These are phyloP conservation scores for Amblyjoppa fuscipennis DNA, from an alignment of 2,888 invertebrate species.

Conservation along the genomic window DNA sequence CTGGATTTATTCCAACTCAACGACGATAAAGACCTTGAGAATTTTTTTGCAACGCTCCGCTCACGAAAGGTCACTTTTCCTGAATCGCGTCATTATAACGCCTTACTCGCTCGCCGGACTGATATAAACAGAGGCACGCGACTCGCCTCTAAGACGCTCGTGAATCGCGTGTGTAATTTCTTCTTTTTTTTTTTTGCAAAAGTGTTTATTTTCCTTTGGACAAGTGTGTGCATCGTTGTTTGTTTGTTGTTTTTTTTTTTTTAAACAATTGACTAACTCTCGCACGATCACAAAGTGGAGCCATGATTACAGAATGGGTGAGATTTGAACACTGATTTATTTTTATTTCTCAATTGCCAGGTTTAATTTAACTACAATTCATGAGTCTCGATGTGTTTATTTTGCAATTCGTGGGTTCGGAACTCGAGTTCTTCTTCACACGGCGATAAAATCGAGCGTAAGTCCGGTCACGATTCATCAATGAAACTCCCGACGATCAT, in stretches of 20 bases:
- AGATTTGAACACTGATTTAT: constrained; percentile 67
- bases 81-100: constrained; percentile 45
- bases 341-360: background rate
- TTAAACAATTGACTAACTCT: constrained; percentile 33
- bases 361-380: background rate
- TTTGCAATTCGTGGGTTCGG: background rate
- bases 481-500: background rate
- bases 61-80: constrained; percentile 48
- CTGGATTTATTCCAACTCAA: constrained; percentile 61
- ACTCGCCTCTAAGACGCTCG: constrained; percentile 15
- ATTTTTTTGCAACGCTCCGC: constrained; percentile 45
- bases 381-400: background rate
- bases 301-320: constrained; percentile 84
- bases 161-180: constrained; percentile 1
- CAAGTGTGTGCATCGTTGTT: constrained; percentile 36
- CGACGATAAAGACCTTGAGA: constrained; percentile 63
- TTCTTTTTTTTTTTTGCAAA: background rate
- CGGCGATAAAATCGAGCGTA: background rate
- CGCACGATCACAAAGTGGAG: constrained; percentile 59
- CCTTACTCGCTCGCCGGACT: constrained; percentile 40
- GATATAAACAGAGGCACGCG: constrained; percentile 44
- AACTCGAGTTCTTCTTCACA: background rate
- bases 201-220: constrained; percentile 17
- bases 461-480: background rate
- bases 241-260: constrained; percentile 24